Evolutionary conservation across 2,113 vertebrate species (phyloP).

Genomic region (Pithys albifrons): DNA sequence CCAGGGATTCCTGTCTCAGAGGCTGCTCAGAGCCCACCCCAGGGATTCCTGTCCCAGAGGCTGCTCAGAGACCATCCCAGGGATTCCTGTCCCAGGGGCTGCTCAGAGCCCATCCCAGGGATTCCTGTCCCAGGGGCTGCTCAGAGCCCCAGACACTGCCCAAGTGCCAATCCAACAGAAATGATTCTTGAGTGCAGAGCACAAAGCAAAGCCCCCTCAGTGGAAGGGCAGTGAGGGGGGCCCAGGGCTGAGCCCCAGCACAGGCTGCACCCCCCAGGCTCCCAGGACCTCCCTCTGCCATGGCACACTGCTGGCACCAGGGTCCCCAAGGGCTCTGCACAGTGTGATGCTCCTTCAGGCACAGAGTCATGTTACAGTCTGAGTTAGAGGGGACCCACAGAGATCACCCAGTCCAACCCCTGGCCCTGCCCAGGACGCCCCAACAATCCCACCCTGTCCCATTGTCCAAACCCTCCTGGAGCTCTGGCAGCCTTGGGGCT

Average conservation of each 20-base stretch:
- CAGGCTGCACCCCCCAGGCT: too few species aligned
- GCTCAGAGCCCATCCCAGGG: too few species aligned
- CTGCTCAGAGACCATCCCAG: too few species aligned
- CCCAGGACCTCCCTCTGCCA: neutral
- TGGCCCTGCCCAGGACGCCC: neutral
- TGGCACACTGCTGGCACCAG: neutral
- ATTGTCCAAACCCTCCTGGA: neutral
- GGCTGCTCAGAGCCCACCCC: too few species aligned
- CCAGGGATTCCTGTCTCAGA: too few species aligned
- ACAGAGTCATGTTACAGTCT: neutral
- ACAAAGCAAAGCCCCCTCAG: neutral
- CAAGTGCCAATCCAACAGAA: neutral
- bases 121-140: neutral
- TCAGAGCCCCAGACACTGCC: neutral
- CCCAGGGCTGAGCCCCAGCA: neutral
- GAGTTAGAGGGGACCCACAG: neutral
- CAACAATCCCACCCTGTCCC: neutral
- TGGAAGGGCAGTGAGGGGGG: fast-evolving
- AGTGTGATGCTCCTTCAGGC: neutral
- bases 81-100: too few species aligned
- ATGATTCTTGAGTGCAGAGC: neutral
- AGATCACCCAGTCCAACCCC: neutral
- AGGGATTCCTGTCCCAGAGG: too few species aligned
- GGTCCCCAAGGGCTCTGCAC: neutral
- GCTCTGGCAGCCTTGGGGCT: neutral